Evolutionary conservation across 1,140 invertebrate genomes (phyloP).

Genomic region (Drosophila melanogaster): Release_6_plus_ISO1_MT NT_033777.3:24142501-24143000

Average conservation of each 20-base stretch:
- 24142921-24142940: slow-evolving; percentile 14
- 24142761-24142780: slow-evolving; percentile 68
- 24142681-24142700: slow-evolving; percentile 47
- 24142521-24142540: slow-evolving; percentile 40
- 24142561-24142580: slow-evolving; percentile 3
- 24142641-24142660: slow-evolving; percentile 10
- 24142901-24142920: background rate
- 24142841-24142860: slow-evolving; percentile 74
- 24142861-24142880: slow-evolving; percentile 72
- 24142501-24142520: slow-evolving; percentile 31
- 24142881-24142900: slow-evolving; percentile 19
- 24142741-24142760: slow-evolving; percentile 59
- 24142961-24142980: slow-evolving; percentile 43
- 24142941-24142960: slow-evolving; percentile 48
- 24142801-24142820: slow-evolving; percentile 81
- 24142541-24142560: slow-evolving; percentile 44
- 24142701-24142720: slow-evolving; percentile 28
- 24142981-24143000: slow-evolving; percentile 79
- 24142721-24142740: slow-evolving; percentile 54
- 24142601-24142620: slow-evolving; percentile 18
- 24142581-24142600: slow-evolving; percentile 15
- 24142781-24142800: slow-evolving; percentile 80
- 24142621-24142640: slow-evolving; percentile 10
- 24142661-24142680: slow-evolving; percentile 20
- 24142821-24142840: slow-evolving; percentile 47